Base-by-base conservation (phyloP, 2,113 vertebrate species). In the Mugil cephalus region DNA sequence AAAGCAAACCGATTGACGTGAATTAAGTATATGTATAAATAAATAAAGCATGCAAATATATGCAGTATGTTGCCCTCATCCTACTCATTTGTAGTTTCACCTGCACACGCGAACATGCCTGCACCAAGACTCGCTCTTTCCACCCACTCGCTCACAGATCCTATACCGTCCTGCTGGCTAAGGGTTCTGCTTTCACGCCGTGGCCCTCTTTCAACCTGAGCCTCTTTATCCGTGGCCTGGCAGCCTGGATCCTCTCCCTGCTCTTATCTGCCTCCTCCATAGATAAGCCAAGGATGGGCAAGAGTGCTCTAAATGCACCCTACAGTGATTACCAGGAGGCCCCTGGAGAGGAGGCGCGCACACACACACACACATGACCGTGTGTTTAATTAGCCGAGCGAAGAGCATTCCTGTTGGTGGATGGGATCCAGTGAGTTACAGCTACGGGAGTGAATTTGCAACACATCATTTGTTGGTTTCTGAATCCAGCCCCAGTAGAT, bases 211-310 rank as follows among this genome's bases (percentile, higher is more conserved):
- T 88, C 87, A 89, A 73, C 73, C 80, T 76, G 75, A 87, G 79
- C 70, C 83, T 59, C 77, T 81, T 85, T 81, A 88, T 90, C 83
- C 80, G 77, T 87, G 82, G 82, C 87, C 82, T 84, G 71, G 76
- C 86, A 81, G 83, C 80, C 67, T 62, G 69, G 74, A 77, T 88
- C 77, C 84, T 73, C 74, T 82, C 70, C 24, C 24, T 53, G 79
- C 84, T 82, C 83, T 91, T 89, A 92, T 92, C 89, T 63, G 77
- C 66, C 82, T 75, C 62, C 78, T 82, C 59, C 82, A 85, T 63
- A 88, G 89, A 91, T 91, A 92, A 88, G 86, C 77, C 56, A 2
- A 71, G 78, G 67, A 79, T 71, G 79, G 80, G 71, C 85, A 70
- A 78, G 67, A 40, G 74, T 63, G 80, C 81, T 77, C 66, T 64